Evolutionary conservation across 1,140 invertebrate genomes (phyloP), one percentile per base, ranked within the genome.

Genomic region (Ceratosolen solmsi): DNA sequence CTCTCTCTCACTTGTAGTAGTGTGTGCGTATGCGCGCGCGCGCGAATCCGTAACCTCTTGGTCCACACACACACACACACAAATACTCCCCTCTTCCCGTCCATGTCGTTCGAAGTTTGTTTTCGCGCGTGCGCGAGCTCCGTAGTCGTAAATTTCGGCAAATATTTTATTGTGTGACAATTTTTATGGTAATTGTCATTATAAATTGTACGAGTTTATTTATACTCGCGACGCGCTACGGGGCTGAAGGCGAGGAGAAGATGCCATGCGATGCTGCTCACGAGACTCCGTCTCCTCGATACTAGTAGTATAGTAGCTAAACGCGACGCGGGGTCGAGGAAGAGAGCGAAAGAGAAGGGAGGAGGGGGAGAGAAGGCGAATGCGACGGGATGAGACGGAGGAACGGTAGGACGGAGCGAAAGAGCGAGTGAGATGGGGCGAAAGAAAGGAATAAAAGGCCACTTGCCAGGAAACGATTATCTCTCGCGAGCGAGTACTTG

Each of bases 101-200:
- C 58, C 2, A 41, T 58, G 36, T 77, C 58, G 56, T 65, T 49
- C 30, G 22, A 51, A 5, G 30, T 17, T 30, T n/a, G 9, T 4
- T 13, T 54, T 22, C 22, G 78, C 78, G 36, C 49, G 1, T 15
- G 60, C 70, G 54, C 74, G 46, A 58, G 79, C 49, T 60, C 46
- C 73, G n/a, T 54, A 2, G 51, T 86, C 89, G 86, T 92, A 91
- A 91, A 92, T 92, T 88, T 88, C 84, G 86, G 84, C 85, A 87
- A 89, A 90, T 90, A 91, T 91, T 92, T 92, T 91, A 92, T 91
- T 88, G 88, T 90, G 88, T 87, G 90, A 91, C 90, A 91, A 91
- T 91, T 92, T 92, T 91, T 91, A 92, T 91, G 89, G 89, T 91
- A 90, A 92, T 91, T 90, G 89, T 91, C 89, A 91, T 91, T 91